phyloP scores from a whole-genome alignment of 2,797 vertebrate genomes.

The Pangasius larnaudii region DNA sequence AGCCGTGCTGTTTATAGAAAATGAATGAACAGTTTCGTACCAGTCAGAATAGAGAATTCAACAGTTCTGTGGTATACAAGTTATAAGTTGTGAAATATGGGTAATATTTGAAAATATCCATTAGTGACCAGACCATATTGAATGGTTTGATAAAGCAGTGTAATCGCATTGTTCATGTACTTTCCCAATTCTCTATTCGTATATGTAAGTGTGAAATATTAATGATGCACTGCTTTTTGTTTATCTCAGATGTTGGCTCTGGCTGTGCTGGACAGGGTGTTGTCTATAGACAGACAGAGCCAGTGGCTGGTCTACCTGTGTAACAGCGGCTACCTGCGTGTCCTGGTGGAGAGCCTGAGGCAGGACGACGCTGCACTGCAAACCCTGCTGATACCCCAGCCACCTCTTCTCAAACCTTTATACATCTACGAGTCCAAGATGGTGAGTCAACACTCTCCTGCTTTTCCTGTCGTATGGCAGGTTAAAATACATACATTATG shows the following conservation, averaged over 20 bases:
- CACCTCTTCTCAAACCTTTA: slow-evolving; percentile 91
- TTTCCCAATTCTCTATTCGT: not conserved
- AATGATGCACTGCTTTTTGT: not conserved
- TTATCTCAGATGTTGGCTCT: slow-evolving; percentile 90
- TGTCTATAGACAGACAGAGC: slow-evolving; percentile 93
- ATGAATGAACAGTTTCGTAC: not conserved
- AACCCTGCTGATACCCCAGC: slow-evolving; percentile 89
- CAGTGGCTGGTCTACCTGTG: slow-evolving; percentile 93
- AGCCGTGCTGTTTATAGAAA: not conserved
- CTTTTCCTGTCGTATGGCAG: not conserved
- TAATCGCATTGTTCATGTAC: not conserved
- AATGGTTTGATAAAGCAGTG: not conserved
- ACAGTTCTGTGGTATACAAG: too few relatives aligned
- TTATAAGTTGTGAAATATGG: not conserved
- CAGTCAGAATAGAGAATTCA: not conserved
- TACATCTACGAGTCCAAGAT: slow-evolving; percentile 99
- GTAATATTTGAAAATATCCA: not conserved
- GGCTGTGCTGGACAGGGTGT: slow-evolving; percentile 90
- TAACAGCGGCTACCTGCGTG: slow-evolving; percentile 95
- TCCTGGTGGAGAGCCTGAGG: slow-evolving; percentile 91
- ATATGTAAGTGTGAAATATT: not conserved
- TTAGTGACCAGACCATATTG: not conserved
- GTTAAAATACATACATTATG: not conserved
- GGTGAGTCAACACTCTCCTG: slow-evolving; percentile 71
- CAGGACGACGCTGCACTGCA: slow-evolving; percentile 90